These are phyloP conservation scores for Episyrphus balteatus DNA, from an alignment of 1,140 invertebrate species.

Conservation along the genomic window DNA sequence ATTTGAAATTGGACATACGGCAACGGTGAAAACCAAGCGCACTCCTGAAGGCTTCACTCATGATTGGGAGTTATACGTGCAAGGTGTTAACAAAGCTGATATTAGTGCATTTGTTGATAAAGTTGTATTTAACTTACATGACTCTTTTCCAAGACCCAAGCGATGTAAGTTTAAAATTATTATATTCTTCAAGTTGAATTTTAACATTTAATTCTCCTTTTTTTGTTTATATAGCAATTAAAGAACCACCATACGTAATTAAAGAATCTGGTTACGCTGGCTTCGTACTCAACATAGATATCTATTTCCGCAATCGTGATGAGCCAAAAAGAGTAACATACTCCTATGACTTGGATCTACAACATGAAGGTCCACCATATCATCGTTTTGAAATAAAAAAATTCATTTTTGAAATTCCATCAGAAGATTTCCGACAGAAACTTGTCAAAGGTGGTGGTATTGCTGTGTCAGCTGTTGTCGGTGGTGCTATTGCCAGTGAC, in stretches of 20 bases:
- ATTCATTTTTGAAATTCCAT: slow-evolving; percentile 51
- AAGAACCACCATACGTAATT: slow-evolving; percentile 83
- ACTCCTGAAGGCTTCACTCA: slow-evolving; percentile 87
- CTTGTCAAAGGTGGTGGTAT: slow-evolving; percentile 77
- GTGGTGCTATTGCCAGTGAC: slow-evolving; percentile 2
- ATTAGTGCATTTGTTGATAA: slow-evolving; percentile 89
- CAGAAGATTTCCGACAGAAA: slow-evolving; percentile 79
- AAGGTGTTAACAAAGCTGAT: slow-evolving; percentile 70
- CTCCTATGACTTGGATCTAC: slow-evolving; percentile 76
- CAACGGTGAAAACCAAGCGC: slow-evolving; percentile 61
- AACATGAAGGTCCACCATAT: slow-evolving; percentile 55
- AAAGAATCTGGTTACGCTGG: slow-evolving; percentile 92
- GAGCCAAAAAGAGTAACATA: slow-evolving; percentile 81
- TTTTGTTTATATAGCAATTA: slow-evolving; percentile 29
- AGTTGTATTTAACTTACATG: slow-evolving; percentile 86
- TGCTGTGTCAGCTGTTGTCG: slow-evolving; percentile 13
- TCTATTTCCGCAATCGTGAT: slow-evolving; percentile 83
- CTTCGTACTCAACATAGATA: slow-evolving; percentile 80
- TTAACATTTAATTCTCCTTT: slow-evolving; percentile 9
- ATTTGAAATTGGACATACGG: slow-evolving; percentile 85
- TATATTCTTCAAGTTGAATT: slow-evolving; percentile 1
- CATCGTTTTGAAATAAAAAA: slow-evolving; percentile 56
- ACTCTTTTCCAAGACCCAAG: slow-evolving; percentile 83
- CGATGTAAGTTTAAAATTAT: slow-evolving; percentile 47
- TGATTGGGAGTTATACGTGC: slow-evolving; percentile 95